Base-by-base conservation (phyloP, 2,888 invertebrate genomes). In the Netelia virgata region DNA sequence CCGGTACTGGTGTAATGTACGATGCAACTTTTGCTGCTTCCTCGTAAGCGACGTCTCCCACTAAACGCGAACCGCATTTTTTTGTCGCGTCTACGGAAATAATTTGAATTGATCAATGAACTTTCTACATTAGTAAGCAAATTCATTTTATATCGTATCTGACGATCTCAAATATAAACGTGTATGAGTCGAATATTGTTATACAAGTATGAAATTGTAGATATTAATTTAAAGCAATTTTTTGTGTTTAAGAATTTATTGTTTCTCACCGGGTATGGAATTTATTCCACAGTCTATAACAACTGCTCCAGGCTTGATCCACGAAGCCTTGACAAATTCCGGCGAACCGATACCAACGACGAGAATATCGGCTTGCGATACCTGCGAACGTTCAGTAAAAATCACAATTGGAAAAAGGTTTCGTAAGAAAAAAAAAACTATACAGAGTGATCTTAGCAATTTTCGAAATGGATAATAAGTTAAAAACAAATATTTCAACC, bases 241-340 rank as follows among this genome's bases (percentile, higher is more conserved):
- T 1, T 28, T 36, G 36, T 36, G 8, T 36, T 23, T 36, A 36
- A 36, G 8, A 36, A 36, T 6, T 36, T 36, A 6, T 8, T 36
- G 8, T 36, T 5, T 77, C 63, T 89, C 94, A 97, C 98, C 98
- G 94, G 97, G 95, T 89, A 98, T 96, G 3, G 97, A 95, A 94
- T 98, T 99, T 89, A 99, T 99, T 63, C 99, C 99, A 94, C 99
- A 99, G 94, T 99, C 99, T 90, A 99, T 99, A 57, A 99, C 99
- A 11, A 99, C 97, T 16, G 99, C 99, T 3, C 99, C 99, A 0
- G 98, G 98, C 94, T 99, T 99, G 88, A 99, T 96, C 99, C 99
- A 99, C 86, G 97, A 97, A 0, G 97, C 98, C 92, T 97, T 97
- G 1, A 99, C 98, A 94, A 98, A 95, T 94, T 98, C 96, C 0